Percentiles rank a stretch among this genome's conserved stretches.
Conservation (phyloP, 2,888 invertebrate genomes). For the Danaus chrysippus region DNA sequence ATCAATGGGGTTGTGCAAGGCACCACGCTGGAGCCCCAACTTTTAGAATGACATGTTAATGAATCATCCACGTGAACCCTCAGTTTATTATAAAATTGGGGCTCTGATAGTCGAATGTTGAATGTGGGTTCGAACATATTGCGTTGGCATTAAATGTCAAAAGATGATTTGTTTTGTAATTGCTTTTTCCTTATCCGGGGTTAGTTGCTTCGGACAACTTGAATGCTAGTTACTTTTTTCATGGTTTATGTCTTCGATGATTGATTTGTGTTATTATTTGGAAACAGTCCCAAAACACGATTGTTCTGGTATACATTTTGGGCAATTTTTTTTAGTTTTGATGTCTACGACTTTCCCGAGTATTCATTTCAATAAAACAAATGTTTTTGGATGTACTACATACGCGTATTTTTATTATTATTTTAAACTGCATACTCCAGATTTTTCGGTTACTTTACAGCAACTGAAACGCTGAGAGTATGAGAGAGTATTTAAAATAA, state of each 20-base stretch:
- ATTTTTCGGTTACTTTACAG: too few relatives aligned
- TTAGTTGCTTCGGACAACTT: conserved; percentile 54
- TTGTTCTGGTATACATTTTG: not conserved
- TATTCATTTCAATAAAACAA: too few relatives aligned
- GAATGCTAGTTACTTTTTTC: conserved; percentile 57
- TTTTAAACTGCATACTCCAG: too few relatives aligned
- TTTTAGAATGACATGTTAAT: conserved; percentile 64
- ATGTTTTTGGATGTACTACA: too few relatives aligned
- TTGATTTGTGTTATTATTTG: conserved; percentile 34
- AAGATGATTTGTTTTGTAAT: conserved; percentile 77
- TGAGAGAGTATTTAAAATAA: too few relatives aligned
- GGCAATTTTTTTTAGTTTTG: not conserved
- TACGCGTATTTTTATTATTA: too few relatives aligned
- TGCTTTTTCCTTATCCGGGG: conserved; percentile 66
- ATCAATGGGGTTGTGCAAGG: conserved; percentile 67
- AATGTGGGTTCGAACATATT: conserved; percentile 72
- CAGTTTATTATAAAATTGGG: conserved; percentile 49
- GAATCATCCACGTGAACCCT: conserved; percentile 59
- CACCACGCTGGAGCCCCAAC: conserved; percentile 49
- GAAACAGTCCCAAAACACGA: not conserved
- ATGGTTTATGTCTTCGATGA: conserved; percentile 40
- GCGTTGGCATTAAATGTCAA: conserved; percentile 75
- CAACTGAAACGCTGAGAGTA: too few relatives aligned
- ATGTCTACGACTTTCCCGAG: not conserved
- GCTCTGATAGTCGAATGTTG: conserved; percentile 43